Evolutionary conservation across 2,797 vertebrate species (phyloP), one percentile per base, ranked within the genome.

Genomic region (Myiotriccus ornatus): DNA sequence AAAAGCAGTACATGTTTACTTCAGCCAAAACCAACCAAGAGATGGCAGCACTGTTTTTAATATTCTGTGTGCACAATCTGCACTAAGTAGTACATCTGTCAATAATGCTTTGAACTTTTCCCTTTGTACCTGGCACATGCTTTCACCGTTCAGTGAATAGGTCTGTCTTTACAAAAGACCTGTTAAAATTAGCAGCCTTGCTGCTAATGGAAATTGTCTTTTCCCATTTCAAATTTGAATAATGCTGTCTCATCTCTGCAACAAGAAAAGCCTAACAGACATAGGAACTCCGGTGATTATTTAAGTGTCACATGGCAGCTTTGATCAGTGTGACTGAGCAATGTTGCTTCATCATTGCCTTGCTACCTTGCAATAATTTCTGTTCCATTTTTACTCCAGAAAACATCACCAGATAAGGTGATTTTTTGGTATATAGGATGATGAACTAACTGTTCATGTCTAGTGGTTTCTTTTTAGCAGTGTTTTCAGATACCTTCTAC

Each of bases 41-140:
- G 97, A 83, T 97, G 97, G 97, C 97, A 97, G 97, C 96, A 97
- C 94, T 46, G 95, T 89, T 97, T 97, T 94, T 96, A 56, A 37
- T 95, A 94, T 96, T 93, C 69, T 73, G 7, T 23, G 67, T 55
- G 24, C 43, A 25, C 56, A 20, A 28, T 43, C 59, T 71, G 27
- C 50, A 6, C 56, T 49, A 43, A 39, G 32, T 47, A 59, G 20
- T 57, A 47, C 27, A 25, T 77, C 57, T 91, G 47, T 77, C 88
- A 65, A 28, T 59, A 64, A 21, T 3, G 12, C 22, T 57, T 21
- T 50, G 79, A 82, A 76, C 60, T 86, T 86, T 62, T 53, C 47
- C 21, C 13, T 89, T 86, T 19, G 2, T 41, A 41, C 30, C 35
- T 88, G 71, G 53, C 39, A 41, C n/a, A 10, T 23, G 3, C 30